These are phyloP conservation scores for Sesia bembeciformis DNA, from an alignment of 2,888 invertebrate species.

Conservation along the genomic window DNA sequence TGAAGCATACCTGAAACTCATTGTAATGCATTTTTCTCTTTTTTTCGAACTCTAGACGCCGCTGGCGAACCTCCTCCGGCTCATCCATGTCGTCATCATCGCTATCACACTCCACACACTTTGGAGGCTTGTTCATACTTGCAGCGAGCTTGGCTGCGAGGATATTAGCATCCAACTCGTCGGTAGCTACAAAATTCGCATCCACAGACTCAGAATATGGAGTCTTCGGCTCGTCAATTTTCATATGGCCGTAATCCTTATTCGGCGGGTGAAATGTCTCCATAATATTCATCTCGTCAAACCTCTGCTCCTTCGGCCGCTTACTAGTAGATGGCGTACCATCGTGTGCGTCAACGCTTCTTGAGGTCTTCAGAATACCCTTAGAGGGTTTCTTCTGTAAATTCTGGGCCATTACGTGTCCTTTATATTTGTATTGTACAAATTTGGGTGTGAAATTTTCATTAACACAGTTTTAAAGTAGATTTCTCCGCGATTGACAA, in stretches of 20 bases:
- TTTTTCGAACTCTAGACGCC: constrained; percentile 88
- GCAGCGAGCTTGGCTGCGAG: constrained; percentile 82
- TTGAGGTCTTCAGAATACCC: constrained; percentile 93
- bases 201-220: constrained; percentile 81
- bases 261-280: constrained; percentile 98
- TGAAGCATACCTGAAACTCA: constrained; percentile 79
- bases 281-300: constrained; percentile 99
- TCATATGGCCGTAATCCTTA: constrained; percentile 99
- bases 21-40: constrained; percentile 98
- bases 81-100: constrained; percentile 75
- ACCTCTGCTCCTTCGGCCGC: constrained; percentile 81
- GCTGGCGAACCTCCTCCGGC: constrained; percentile 77
- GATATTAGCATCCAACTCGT: constrained; percentile 79
- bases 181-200: constrained; percentile 72
- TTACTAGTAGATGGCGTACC: constrained; percentile 59
- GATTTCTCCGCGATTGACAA: too few species aligned
- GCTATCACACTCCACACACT: constrained; percentile 65
- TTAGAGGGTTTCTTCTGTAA: constrained; percentile 88
- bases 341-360: constrained; percentile 87
- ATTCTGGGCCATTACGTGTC: constrained; percentile 79
- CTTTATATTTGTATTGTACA: not conserved
- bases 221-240: constrained; percentile 96
- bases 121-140: constrained; percentile 68
- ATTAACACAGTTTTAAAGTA: not conserved
- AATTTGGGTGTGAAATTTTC: constrained; percentile 1